Conservation (phyloP, 1,140 invertebrate species). For the Xylocopa sonorina region DNA sequence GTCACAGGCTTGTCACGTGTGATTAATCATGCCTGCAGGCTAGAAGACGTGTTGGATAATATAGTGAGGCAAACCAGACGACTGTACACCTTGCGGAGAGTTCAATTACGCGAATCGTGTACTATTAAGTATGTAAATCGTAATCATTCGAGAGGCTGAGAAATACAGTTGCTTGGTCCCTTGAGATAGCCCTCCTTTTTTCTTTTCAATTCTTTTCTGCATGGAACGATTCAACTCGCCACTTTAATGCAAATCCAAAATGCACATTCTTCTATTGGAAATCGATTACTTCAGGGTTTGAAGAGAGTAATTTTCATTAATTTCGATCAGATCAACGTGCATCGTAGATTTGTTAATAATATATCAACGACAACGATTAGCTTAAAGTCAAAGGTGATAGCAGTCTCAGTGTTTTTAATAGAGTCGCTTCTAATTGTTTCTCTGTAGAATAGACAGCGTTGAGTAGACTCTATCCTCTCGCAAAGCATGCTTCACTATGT, state of each 20-base stretch:
- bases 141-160: too few relatives aligned
- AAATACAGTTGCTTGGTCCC: background rate
- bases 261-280: conserved; percentile 6
- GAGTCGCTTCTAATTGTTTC: background rate
- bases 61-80: conserved; percentile 47
- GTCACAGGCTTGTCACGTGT: conserved; percentile 49
- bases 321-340: conserved; percentile 1
- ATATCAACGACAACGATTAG: conserved; percentile 51
- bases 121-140: background rate
- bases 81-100: conserved; percentile 28
- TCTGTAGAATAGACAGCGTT: background rate
- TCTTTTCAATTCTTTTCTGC: too few relatives aligned
- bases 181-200: background rate
- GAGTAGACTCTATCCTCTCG: conserved; percentile 41
- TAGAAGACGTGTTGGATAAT: conserved; percentile 51
- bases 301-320: background rate
- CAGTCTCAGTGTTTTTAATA: background rate
- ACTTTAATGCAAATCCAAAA: conserved; percentile 53
- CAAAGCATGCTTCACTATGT: conserved; percentile 58
- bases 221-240: conserved; percentile 50
- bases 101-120: conserved; percentile 1
- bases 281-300: background rate
- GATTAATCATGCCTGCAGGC: conserved; percentile 61
- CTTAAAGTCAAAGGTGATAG: conserved; percentile 72
- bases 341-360: conserved; percentile 45